Evolutionary conservation across 2,797 vertebrate species (phyloP), one percentile per base, ranked within the genome.

Genomic region (Epinephelus awoara): DNA sequence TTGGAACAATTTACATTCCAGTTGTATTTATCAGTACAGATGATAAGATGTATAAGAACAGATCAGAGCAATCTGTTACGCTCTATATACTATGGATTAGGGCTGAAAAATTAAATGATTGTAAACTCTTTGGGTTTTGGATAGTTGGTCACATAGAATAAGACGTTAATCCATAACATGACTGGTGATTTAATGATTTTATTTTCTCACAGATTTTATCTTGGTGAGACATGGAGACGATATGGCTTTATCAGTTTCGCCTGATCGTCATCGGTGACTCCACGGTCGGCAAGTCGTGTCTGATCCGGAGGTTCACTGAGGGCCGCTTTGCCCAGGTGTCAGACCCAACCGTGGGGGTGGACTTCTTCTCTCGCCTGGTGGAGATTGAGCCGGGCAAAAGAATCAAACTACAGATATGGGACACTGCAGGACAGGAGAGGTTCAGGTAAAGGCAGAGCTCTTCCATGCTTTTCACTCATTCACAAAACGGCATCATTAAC

Each of bases 161-260:
- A 56, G 19, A 61, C 38, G 21, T 21, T 44, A 65, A 64, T 46
- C 11, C 13, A 14, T 46, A 15, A 67, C 4, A 11, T 73, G n/a
- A 65, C 46, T 49, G n/a, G 64, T 1, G 7, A 59, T 1, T 23
- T 15, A 67, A 29, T 47, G 1, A 5, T 23, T 50, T 58, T 54
- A 11, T 66, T 57, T n/a, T 13, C 2, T 19, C 9, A 2, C 85
- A 95, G 93, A 83, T 84, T 58, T 58, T 4, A 57, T 65, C 74
- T 21, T 44, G 52, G 51, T 64, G 72, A 90, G 90, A 87, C 85
- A 99, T 99, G 98, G 97, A 99, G 92, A 97, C 97, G 12, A 99
- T 99, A 93, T 99, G 97, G 97, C 96, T 98, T 15, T 98, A 98
- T 91, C 98, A 99, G 93, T 98, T 98, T 89, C 97, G 97, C 54